phyloP scores from a whole-genome alignment of 1,140 invertebrate genomes.

The Cherax quadricarinatus region DNA sequence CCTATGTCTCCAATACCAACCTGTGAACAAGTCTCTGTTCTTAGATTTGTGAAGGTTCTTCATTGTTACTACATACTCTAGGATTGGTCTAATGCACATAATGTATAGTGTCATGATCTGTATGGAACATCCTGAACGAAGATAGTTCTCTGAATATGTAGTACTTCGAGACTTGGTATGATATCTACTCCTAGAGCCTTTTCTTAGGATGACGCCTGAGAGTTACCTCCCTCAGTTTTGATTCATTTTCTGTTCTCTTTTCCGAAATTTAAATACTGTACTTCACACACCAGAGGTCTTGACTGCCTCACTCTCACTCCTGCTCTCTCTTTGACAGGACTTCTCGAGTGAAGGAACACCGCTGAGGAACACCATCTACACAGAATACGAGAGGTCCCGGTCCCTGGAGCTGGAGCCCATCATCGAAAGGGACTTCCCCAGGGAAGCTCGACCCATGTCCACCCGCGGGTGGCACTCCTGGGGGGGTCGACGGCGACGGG shows the following conservation, averaged over 20 bases:
- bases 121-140: too few species aligned
- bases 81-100: too few species aligned
- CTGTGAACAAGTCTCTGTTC: too few species aligned
- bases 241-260: neutral
- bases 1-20: too few species aligned
- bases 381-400: constrained; percentile 28
- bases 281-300: neutral
- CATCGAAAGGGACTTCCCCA: constrained; percentile 44
- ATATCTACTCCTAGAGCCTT: too few species aligned
- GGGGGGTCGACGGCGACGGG: constrained; percentile 17
- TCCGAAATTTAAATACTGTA: neutral
- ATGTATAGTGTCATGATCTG: too few species aligned
- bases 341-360: constrained; percentile 70
- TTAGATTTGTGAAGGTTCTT: too few species aligned
- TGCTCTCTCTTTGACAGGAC: constrained; percentile 27
- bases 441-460: neutral
- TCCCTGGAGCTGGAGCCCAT: constrained; percentile 41
- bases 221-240: too few species aligned
- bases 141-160: too few species aligned
- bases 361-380: constrained; percentile 61
- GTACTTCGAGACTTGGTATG: too few species aligned
- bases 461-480: neutral
- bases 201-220: too few species aligned
- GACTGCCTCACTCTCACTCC: neutral
- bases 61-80: too few species aligned